These are phyloP conservation scores for Leptobrachium ailaonicum DNA, from an alignment of 2,113 vertebrate genomes.

Conservation along the genomic window DNA sequence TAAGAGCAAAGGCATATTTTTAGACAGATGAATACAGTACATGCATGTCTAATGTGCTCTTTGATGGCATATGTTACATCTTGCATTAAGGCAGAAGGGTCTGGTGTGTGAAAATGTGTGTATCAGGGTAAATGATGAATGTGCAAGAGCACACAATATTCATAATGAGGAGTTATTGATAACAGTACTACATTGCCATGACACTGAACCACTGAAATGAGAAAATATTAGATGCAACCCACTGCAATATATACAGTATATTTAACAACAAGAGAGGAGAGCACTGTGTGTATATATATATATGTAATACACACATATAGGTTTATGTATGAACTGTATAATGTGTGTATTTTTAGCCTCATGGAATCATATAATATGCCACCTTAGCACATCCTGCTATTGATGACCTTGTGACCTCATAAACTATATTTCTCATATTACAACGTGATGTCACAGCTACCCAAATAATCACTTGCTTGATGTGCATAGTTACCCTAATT, in stretches of 20 bases:
- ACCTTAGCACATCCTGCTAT: background rate
- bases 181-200: background rate
- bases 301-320: background rate
- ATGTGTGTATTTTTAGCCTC: background rate
- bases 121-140: background rate
- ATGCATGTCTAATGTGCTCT: constrained; percentile 26
- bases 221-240: no score
- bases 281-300: background rate
- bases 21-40: background rate
- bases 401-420: constrained; percentile 2
- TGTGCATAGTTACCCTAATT: no score
- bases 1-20: background rate
- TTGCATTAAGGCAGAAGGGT: constrained; percentile 19
- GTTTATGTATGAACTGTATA: background rate
- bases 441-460: background rate
- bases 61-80: constrained; percentile 39
- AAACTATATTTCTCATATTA: background rate
- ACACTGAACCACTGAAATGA: no score
- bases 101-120: background rate
- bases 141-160: background rate
- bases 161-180: background rate
- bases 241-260: no score
- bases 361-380: background rate
- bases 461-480: no score
- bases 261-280: no score